phyloP scores from a whole-genome alignment of 2,888 invertebrate genomes.

The Lepidochitona cinerea region DNA sequence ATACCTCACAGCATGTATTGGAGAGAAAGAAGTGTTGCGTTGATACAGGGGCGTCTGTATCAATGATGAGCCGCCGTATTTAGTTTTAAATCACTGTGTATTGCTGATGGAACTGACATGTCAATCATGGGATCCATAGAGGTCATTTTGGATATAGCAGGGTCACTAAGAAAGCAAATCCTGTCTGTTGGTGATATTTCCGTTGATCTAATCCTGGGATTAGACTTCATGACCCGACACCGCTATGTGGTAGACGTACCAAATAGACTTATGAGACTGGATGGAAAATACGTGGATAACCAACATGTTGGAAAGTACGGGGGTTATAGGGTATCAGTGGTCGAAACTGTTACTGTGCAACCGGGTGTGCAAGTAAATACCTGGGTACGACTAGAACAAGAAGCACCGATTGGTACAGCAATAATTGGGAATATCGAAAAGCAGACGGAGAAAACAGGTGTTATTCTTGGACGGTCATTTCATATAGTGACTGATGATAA shows the following conservation, averaged over 20 bases:
- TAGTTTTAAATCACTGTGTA: not conserved
- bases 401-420: not conserved
- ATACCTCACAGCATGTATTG: not conserved
- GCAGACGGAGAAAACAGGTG: not conserved
- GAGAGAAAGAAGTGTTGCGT: not conserved
- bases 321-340: not conserved
- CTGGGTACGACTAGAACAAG: not conserved
- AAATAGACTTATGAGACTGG: not conserved
- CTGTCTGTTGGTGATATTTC: not conserved
- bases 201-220: not conserved
- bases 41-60: not conserved
- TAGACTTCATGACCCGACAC: not conserved
- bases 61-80: not conserved
- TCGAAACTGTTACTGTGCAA: not conserved
- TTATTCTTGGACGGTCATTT: no score
- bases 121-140: not conserved
- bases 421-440: not conserved
- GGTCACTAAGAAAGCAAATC: not conserved
- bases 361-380: not conserved
- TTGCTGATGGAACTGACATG: not conserved
- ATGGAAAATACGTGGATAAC: not conserved
- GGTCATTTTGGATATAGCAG: not conserved
- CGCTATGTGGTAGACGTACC: not conserved
- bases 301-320: not conserved
- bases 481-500: no score